Evolutionary conservation across 2,113 vertebrate genomes (phyloP), one percentile per base, ranked within the genome.

Genomic region (Paralichthys olivaceus): DNA sequence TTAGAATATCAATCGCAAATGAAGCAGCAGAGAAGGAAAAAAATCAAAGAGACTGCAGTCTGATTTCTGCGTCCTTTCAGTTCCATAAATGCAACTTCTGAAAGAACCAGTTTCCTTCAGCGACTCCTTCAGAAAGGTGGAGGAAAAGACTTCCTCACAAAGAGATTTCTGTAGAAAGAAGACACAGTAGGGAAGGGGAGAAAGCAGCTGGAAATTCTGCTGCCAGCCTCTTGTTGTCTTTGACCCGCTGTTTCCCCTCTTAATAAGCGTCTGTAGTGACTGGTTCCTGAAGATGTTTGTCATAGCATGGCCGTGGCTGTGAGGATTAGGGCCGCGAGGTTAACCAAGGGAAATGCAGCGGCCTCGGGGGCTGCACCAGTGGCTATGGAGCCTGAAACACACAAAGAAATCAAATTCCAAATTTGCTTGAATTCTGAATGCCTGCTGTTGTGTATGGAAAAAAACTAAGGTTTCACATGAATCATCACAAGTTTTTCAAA

Each of bases 271-370:
- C 84, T 67, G 79, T 19, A 14, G 37, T 6, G 57, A 57, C 63
- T 11, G 75, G 62, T 79, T 56, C 69, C 63, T 71, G 75, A 68
- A 78, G 59, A 85, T 70, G 75, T 89, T 86, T 85, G 92, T 94
- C 93, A 94, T 94, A 94, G 89, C 23, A 85, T 51, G 19, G 95
- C 96, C 83, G 95, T 93, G 19, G 95, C 95, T 94, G 96, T 97
- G 95, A 98, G 93, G 72, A 96, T 95, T 63, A 97, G 89, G 81
- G 94, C 93, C 77, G 96, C 94, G 0, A 96, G 94, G 74, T 93
- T 94, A 88, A 96, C 92, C 82, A 93, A 87, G 1, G 96, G 93
- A 60, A 94, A 87, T 0, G 94, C 92, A 9, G 94, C 95, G 1
- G 93, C 92, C n/a, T 89, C 93, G 0, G 95, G 92, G 1, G 96